Percentiles rank a stretch among this genome's conserved stretches.
Evolutionary conservation across 2,113 vertebrate species (phyloP).

Genomic region (Neomonachus schauinslandi): DNA sequence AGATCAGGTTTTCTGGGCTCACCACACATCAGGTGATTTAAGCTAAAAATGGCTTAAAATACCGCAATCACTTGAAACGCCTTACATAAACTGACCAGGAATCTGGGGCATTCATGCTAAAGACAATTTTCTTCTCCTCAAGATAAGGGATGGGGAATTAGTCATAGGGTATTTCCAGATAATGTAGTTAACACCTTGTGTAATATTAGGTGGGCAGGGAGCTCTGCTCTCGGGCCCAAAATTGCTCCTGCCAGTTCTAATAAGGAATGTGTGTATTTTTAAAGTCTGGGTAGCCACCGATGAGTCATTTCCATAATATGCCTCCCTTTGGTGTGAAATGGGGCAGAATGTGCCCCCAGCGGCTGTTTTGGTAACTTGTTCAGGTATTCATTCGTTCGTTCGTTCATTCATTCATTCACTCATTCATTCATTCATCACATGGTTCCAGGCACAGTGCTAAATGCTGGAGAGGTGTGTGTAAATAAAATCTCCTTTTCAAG

Average conservation of each 20-base stretch:
- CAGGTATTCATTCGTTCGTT: too few relatives aligned
- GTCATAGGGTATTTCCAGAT: slow-evolving; percentile 79
- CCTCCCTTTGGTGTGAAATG: background rate
- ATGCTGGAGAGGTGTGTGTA: rapidly evolving
- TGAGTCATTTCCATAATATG: background rate
- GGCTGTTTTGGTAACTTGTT: background rate
- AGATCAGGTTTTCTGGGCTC: slow-evolving; percentile 55
- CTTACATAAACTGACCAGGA: slow-evolving; percentile 80
- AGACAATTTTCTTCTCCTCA: slow-evolving; percentile 75
- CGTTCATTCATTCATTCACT: background rate
- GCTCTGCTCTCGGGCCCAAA: background rate
- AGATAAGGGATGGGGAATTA: slow-evolving; percentile 76
- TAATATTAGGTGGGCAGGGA: slow-evolving; percentile 50
- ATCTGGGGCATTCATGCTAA: slow-evolving; percentile 73
- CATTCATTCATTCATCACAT: background rate
- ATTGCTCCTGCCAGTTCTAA: background rate
- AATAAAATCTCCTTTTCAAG: background rate
- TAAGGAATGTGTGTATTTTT: background rate
- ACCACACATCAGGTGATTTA: slow-evolving; percentile 70
- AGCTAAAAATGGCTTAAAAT: slow-evolving; percentile 80
- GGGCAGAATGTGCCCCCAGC: background rate
- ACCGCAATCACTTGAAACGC: slow-evolving; percentile 61
- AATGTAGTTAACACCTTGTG: slow-evolving; percentile 67
- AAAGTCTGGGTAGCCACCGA: background rate
- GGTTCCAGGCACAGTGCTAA: background rate